Base-by-base conservation (phyloP, 2,113 vertebrate species). In the Perca flavescens region DNA sequence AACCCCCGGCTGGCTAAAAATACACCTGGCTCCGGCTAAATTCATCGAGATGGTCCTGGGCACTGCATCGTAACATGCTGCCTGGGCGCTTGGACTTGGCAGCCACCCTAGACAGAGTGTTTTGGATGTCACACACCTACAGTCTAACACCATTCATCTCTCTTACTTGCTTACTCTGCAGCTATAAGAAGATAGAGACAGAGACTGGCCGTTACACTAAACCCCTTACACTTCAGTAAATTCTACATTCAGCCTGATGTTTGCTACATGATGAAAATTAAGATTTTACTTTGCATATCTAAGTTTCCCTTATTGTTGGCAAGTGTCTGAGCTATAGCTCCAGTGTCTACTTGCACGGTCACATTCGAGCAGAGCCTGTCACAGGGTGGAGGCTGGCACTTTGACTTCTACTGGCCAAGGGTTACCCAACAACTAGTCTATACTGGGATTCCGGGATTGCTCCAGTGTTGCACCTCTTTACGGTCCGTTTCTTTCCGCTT, bases 1-100 rank as follows among this genome's bases (percentile, higher is more conserved):
- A 95, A 95, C 84, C 19, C 53, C 72, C 64, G 1, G 63, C 49
- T 40, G 64, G 82, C 92, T 95, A 95, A 95, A 95, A 95, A 95
- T 95, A 94, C 85, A 64, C 46, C 70, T 50, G 73, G 86, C 81
- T 89, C 28, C 84, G 84, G 90, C 88, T 89, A 87, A 89, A 94
- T 91, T 92, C 84, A 93, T 90, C 80, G 88, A 88, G 66, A 77
- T 75, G 75, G 83, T 90, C 82, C 77, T 40, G 52, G 62, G 80
- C 80, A 56, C 52, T 52, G 84, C 79, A 85, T 86, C 58, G 71
- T 77, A 84, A 83, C 72, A 62, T 43, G 77, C 82, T 5, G 34
- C 79, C 64, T 56, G 53, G 79, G 77, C 16, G 31, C 74, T 75
- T 19, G 76, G 77, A 79, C 65, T 86, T 91, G 80, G 88, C 86